phyloP scores from a whole-genome alignment of 1,140 invertebrate genomes.

The Drosophila hydei region DNA sequence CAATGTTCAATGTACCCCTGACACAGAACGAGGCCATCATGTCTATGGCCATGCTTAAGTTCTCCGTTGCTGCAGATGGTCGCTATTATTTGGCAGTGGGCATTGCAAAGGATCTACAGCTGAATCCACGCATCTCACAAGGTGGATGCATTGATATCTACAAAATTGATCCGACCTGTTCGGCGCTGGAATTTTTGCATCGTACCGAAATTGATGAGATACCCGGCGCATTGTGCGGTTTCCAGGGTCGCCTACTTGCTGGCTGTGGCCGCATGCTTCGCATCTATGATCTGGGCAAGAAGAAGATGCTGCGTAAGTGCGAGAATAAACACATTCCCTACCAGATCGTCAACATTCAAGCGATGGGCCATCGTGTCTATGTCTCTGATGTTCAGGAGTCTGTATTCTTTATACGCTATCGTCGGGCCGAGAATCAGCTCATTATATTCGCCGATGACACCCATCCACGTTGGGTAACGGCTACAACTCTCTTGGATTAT shows the following conservation, averaged over 20 bases:
- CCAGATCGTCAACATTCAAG: slow-evolving; percentile 95
- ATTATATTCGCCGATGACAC: slow-evolving; percentile 99
- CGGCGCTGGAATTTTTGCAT: slow-evolving; percentile 95
- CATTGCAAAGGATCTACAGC: slow-evolving; percentile 94
- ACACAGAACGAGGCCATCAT: slow-evolving; percentile 98
- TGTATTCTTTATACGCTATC: slow-evolving; percentile 98
- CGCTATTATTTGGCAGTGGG: slow-evolving; percentile 87
- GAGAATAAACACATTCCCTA: slow-evolving; percentile 99
- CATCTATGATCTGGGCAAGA: slow-evolving; percentile 98
- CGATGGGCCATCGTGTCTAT: slow-evolving; percentile 96
- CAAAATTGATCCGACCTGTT: slow-evolving; percentile 88
- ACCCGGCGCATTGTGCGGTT: slow-evolving; percentile 93
- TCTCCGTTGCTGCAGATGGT: slow-evolving; percentile 73
- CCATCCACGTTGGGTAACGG: slow-evolving; percentile 97
- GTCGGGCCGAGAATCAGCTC: slow-evolving; percentile 97
- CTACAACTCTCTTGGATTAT: slow-evolving; percentile 96
- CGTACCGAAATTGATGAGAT: slow-evolving; percentile 97
- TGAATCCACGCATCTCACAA: slow-evolving; percentile 88
- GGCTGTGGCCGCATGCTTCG: slow-evolving; percentile 96
- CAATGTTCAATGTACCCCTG: slow-evolving; percentile 91
- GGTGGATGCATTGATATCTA: slow-evolving; percentile 72
- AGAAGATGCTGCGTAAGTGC: slow-evolving; percentile 98
- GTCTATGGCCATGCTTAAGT: slow-evolving; percentile 89
- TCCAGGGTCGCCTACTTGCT: slow-evolving; percentile 96
- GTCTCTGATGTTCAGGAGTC: slow-evolving; percentile 99